A percentile compares a stretch with the other conserved stretches of the same genome.
Conservation (phyloP, 2,113 vertebrate species). For the Motacilla alba region DNA sequence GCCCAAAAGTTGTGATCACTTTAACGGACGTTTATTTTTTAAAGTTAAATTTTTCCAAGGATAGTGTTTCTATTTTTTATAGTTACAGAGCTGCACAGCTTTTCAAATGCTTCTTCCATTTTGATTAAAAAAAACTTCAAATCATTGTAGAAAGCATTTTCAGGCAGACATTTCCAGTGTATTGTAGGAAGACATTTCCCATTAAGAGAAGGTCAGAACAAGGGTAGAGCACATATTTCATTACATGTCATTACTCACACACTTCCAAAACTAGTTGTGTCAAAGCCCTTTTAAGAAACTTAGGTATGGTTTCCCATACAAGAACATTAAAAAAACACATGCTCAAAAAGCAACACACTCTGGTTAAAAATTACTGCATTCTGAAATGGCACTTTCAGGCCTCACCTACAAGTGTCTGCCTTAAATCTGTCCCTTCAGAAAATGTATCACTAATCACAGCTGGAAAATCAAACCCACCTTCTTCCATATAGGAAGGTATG, state of each 20-base stretch:
- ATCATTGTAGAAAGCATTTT: background rate
- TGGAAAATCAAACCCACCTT: background rate
- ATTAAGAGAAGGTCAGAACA: background rate
- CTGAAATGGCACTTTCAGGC: background rate
- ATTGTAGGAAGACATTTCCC: background rate
- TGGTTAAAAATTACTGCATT: background rate
- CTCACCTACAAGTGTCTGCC: background rate
- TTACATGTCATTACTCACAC: background rate
- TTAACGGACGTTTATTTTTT: background rate
- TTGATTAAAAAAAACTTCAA: background rate
- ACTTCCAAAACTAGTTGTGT: background rate
- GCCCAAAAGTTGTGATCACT: background rate
- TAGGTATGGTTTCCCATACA: background rate
- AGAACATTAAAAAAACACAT: background rate
- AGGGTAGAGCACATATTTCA: background rate
- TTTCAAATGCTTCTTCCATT: background rate
- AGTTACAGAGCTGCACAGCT: background rate
- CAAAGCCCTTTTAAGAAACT: background rate
- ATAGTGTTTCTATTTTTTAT: background rate
- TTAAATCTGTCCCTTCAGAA: background rate
- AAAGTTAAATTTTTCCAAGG: background rate
- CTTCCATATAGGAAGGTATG: background rate
- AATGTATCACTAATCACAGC: background rate
- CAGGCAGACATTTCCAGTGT: background rate
- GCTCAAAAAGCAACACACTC: background rate